These are phyloP conservation scores for Anabas testudineus DNA, from an alignment of 2,797 vertebrate genomes.

Conservation along the genomic window DNA sequence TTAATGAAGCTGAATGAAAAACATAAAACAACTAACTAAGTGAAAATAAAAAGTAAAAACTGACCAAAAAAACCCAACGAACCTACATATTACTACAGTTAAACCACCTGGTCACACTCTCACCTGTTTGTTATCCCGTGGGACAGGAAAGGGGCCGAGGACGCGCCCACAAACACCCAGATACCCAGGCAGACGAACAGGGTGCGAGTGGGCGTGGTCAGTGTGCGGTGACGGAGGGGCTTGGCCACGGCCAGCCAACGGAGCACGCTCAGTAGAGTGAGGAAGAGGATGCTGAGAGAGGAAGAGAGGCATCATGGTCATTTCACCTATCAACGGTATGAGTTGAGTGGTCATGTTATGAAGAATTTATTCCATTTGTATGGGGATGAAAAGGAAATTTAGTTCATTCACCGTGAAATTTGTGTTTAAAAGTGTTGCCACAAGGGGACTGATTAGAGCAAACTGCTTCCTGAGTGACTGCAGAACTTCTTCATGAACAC, in stretches of 20 bases:
- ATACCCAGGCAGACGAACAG: slow-evolving; percentile 56
- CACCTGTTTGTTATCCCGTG: slow-evolving; percentile 40
- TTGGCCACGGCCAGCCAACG: slow-evolving; percentile 76
- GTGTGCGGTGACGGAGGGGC: slow-evolving; percentile 36
- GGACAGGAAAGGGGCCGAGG: slow-evolving; percentile 72
- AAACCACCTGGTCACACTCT: neutral
- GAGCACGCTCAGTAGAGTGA: slow-evolving; percentile 78
- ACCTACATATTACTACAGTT: too few relatives aligned
- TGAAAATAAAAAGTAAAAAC: too few relatives aligned
- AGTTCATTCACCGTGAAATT: too few relatives aligned
- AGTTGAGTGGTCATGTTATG: neutral
- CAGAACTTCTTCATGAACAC: too few relatives aligned
- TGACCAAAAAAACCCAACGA: too few relatives aligned
- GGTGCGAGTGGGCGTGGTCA: slow-evolving; percentile 49
- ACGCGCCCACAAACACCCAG: slow-evolving; percentile 75
- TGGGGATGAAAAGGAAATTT: too few relatives aligned
- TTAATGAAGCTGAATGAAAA: too few relatives aligned
- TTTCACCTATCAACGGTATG: too few relatives aligned
- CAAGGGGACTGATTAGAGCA: too few relatives aligned
- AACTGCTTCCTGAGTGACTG: too few relatives aligned
- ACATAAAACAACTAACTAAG: too few relatives aligned
- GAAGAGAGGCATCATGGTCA: neutral
- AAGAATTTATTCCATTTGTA: neutral
- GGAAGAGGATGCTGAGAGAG: slow-evolving; percentile 77
- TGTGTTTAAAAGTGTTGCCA: too few relatives aligned